Base-by-base conservation (phyloP, 2,888 invertebrate genomes). In the Conistra vaccinii region DNA sequence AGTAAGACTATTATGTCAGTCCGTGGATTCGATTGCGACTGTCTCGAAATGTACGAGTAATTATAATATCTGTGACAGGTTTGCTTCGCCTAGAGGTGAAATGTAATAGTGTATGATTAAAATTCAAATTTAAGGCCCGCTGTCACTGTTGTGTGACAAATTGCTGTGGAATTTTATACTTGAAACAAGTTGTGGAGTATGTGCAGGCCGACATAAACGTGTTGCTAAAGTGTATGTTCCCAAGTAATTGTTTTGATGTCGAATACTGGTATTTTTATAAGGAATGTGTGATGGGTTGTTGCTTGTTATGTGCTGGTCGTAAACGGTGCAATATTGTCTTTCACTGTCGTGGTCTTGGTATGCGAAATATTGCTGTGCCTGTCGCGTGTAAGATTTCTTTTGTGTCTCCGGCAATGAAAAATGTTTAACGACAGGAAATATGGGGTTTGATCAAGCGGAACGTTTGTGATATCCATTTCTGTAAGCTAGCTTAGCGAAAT, bases 11-110 rank as follows among this genome's bases (percentile, higher is more conserved):
- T 87, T 88, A 83, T 86, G 85, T 85, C 86, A 85, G 81, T 80
- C 60, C 53, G 77, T 71, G 69, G 67, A 73, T 77, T 78, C 71
- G 88, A 80, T 86, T 81, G 85, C 84, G 83, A 81, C 70, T 69
- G 61, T 71, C 72, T 84, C 84, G 80, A 85, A 88, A 79, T 82
- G 74, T 53, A 53, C 53, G 53, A n/a, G 53, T 90, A 91, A 92
- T 91, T 92, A 90, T 81, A 91, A 90, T 91, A 89, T 88, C 87
- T 89, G 88, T 90, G 91, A 91, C 93, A 90, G 90, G 88, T 90
- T 86, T 86, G 78, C 83, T 87, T 85, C 77, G 91, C 90, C 90
- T 84, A 83, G 83, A 90, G 91, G 90, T 90, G 84, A 87, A 88
- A 84, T 85, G 85, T 88, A 88, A 90, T 90, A 85, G 86, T 80